Percentiles rank a stretch among this genome's conserved stretches.
Evolutionary conservation across 2,888 invertebrate species (phyloP).

Genomic region (Capitulum mitella): DNA sequence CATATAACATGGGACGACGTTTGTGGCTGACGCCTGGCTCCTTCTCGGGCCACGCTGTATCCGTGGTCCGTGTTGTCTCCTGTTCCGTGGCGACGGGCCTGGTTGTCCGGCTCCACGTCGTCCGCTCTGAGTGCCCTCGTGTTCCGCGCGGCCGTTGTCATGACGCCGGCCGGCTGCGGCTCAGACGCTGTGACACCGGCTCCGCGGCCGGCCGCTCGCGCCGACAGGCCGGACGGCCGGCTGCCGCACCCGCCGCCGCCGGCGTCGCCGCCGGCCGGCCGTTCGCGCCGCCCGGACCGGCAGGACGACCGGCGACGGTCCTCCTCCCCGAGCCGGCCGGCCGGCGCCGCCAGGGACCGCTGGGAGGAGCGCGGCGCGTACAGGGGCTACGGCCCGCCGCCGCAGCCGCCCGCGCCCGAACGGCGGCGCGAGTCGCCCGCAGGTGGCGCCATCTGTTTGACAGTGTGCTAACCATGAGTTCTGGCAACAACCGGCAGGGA

Average conservation of each 20-base stretch:
- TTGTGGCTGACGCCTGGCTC: too few species aligned
- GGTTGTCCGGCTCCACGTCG: too few species aligned
- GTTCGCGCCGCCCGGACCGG: background rate
- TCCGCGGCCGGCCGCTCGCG: background rate
- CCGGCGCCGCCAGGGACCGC: too few species aligned
- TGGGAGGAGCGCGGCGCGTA: background rate
- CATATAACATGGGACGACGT: too few species aligned
- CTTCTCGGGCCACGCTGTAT: too few species aligned
- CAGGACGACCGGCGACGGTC: background rate
- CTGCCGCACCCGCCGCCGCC: too few species aligned
- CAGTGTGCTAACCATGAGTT: background rate
- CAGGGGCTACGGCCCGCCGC: constrained; percentile 2
- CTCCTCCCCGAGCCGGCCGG: too few species aligned
- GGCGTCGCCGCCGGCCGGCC: too few species aligned
- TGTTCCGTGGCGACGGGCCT: background rate
- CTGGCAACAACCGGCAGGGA: background rate
- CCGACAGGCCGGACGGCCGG: background rate
- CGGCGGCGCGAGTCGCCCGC: constrained; percentile 44
- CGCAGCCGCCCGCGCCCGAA: constrained; percentile 39
- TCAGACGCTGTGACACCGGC: background rate
- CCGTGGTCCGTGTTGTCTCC: background rate
- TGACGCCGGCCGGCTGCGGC: too few species aligned
- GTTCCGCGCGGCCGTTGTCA: too few species aligned
- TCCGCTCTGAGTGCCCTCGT: too few species aligned
- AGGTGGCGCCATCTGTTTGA: constrained; percentile 42